Evolutionary conservation across 1,140 invertebrate species (phyloP).

Genomic region (Adelges cooleyi): DNA sequence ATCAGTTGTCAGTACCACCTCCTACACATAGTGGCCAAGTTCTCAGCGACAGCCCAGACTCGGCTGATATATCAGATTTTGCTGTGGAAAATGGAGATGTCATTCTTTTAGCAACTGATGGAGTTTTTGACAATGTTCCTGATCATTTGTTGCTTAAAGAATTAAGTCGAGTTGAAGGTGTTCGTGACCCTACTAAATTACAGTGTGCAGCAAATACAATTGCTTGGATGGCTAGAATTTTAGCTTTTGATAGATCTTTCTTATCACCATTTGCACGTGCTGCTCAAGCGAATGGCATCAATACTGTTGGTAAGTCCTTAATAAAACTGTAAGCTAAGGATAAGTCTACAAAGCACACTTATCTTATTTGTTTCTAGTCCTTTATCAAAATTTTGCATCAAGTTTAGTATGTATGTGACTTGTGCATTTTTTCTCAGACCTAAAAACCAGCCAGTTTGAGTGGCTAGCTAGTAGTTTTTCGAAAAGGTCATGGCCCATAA

Average conservation of each 20-base stretch:
- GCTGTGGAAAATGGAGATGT: slow-evolving; percentile 88
- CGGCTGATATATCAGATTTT: slow-evolving; percentile 81
- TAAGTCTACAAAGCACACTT: too few species aligned
- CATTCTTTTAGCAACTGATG: slow-evolving; percentile 90
- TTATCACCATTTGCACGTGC: slow-evolving; percentile 91
- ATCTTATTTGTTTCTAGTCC: too few species aligned
- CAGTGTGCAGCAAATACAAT: slow-evolving; percentile 88
- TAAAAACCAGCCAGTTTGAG: too few species aligned
- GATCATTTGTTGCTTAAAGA: slow-evolving; percentile 75
- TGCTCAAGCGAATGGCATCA: slow-evolving; percentile 82
- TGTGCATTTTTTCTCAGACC: too few species aligned
- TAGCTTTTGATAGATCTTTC: slow-evolving; percentile 87
- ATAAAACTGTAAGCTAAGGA: not conserved
- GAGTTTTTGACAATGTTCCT: slow-evolving; percentile 95
- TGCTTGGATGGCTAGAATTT: slow-evolving; percentile 81
- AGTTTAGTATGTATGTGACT: too few species aligned
- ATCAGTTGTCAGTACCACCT: slow-evolving; percentile 86
- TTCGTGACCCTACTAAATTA: slow-evolving; percentile 57
- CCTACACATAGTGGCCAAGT: slow-evolving; percentile 72
- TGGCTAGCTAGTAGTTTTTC: too few species aligned
- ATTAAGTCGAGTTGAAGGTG: slow-evolving; percentile 47
- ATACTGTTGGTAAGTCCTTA: slow-evolving; percentile 65
- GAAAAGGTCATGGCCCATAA: too few species aligned
- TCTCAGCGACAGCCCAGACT: slow-evolving; percentile 81
- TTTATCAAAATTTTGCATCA: too few species aligned